Base-by-base conservation (phyloP, 2,888 invertebrate species). In the Cancer borealis region DNA sequence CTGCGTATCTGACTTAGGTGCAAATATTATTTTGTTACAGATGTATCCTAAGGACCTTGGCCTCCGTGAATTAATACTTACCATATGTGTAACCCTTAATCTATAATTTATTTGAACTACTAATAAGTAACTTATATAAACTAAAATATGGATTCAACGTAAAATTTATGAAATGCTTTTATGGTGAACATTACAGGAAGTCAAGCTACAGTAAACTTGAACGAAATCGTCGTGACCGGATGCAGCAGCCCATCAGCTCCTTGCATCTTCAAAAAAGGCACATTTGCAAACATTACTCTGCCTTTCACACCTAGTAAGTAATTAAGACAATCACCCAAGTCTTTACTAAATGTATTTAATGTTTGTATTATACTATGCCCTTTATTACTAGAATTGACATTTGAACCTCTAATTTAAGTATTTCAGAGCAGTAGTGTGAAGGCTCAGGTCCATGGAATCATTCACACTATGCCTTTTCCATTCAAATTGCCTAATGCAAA, bases 301-400 rank as follows among this genome's bases (percentile, higher is more conserved):
- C 95, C 95, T 17, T 95, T 95, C 93, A 95, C 93, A 87, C 91
- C 95, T 45, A 88, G 95, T 95, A 91, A 95, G 95, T 88, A 47
- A n/a, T 12, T 45, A 14, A 6, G 17, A 88, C 14, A 87, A 0
- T 45, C 26, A 49, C n/a, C 14, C 54, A n/a, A 12, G 10, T 49
- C n/a, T 90, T 12, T 26, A 14, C 3, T 0, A 3, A 73, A 73
- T 26, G 45, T 79, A 26, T 49, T 30, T 45, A 17, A 17, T 66
- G 60, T 17, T 21, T 66, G 12, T 21, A 17, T 21, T 12, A 17
- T 66, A 21, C 17, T 4, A 17, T 17, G 12, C 12, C 12, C 60
- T 12, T 66, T 4, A 66, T 66, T n/a, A n/a, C 4, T 66, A n/a
- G n/a, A 66, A 66, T n/a, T 66, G n/a, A 66, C 66, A 6, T 17